Conservation (phyloP, 2,888 invertebrate species). For the Lasioglossum pauxillum region DNA sequence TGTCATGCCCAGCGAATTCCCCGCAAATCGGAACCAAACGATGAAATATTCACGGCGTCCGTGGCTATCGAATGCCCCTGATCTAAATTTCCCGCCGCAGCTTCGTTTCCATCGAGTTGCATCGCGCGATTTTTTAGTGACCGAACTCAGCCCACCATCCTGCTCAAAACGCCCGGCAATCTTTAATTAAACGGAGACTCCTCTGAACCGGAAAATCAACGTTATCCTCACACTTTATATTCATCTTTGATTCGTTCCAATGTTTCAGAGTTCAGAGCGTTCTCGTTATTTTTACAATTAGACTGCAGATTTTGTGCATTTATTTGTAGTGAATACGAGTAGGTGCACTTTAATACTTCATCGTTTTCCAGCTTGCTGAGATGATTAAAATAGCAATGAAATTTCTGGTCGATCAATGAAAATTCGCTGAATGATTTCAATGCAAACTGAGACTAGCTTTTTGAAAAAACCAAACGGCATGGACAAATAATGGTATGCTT, state of each 20-base stretch:
- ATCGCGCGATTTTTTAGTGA: conserved; percentile 19
- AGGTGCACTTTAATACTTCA: no score
- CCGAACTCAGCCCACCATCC: background rate
- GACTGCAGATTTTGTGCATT: no score
- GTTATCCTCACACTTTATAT: background rate
- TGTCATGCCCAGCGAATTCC: background rate
- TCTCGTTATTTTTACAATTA: background rate
- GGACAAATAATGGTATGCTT: background rate
- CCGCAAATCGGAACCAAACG: background rate
- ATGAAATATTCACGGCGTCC: conserved; percentile 14
- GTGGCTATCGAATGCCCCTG: background rate
- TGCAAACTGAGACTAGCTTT: background rate
- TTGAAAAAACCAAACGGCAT: background rate
- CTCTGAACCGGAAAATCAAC: background rate
- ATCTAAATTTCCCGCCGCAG: background rate
- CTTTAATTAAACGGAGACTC: background rate
- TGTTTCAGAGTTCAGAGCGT: background rate
- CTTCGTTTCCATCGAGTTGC: background rate
- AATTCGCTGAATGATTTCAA: no score
- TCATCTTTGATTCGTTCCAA: background rate
- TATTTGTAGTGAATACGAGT: no score
- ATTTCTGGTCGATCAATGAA: no score
- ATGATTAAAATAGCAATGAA: no score
- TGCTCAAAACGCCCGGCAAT: background rate
- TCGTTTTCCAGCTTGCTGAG: no score